These are phyloP conservation scores for Spongilla lacustris DNA, from an alignment of 37 sponge, comb jelly and placozoan genomes.

Conservation along the genomic window DNA sequence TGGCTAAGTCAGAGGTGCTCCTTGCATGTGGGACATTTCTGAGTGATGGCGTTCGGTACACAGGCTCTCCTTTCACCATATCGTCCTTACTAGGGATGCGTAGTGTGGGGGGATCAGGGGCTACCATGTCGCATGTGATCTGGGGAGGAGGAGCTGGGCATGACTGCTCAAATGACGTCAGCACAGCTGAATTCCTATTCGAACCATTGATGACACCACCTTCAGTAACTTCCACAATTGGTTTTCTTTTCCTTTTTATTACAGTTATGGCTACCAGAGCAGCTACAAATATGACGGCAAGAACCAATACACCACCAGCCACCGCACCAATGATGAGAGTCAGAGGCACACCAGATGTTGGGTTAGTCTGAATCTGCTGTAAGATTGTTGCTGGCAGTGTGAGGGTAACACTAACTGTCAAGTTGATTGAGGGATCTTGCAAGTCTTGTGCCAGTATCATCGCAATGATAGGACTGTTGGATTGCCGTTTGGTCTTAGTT, in stretches of 20 bases:
- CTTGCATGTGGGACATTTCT: slow-evolving; percentile 17
- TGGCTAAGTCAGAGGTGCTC: slow-evolving; percentile 74
- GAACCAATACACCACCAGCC: neutral
- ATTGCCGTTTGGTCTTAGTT: too few relatives aligned
- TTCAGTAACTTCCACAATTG: neutral
- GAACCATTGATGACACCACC: neutral
- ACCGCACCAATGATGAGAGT: neutral
- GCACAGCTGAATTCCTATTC: neutral
- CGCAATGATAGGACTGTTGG: too few relatives aligned
- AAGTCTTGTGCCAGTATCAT: too few relatives aligned
- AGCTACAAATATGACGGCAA: neutral
- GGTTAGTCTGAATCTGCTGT: neutral
- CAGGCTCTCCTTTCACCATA: neutral
- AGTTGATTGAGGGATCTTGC: neutral
- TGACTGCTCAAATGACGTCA: neutral
- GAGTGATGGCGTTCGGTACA: neutral
- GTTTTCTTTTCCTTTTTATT: neutral
- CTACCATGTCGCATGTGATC: neutral
- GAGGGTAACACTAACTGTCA: neutral
- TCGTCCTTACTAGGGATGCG: neutral
- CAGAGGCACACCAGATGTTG: neutral
- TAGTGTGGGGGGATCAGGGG: neutral
- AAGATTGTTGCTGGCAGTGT: neutral
- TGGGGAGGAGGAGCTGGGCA: neutral
- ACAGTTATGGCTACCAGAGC: neutral